Evolutionary conservation across 2,113 vertebrate genomes (phyloP).

Genomic region (Amphiprion ocellaris): DNA sequence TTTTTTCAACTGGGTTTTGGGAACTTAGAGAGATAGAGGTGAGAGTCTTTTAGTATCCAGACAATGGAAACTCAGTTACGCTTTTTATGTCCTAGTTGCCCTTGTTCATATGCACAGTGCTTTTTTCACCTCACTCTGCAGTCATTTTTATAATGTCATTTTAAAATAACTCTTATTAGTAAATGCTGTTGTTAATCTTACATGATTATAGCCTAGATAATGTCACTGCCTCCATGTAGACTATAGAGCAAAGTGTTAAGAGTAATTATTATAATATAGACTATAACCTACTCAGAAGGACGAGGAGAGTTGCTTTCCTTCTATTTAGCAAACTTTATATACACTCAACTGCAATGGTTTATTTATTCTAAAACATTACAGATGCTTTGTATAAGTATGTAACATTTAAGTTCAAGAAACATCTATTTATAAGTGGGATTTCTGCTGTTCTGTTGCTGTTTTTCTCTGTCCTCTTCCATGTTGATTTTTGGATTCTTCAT

Average conservation of each 20-base stretch:
- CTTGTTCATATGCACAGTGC: no score
- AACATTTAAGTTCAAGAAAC: not conserved
- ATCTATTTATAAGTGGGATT: not conserved
- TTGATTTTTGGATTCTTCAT: not conserved
- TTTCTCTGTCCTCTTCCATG: not conserved
- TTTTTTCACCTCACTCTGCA: no score
- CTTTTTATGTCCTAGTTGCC: not conserved
- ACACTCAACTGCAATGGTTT: not conserved
- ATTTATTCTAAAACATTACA: not conserved
- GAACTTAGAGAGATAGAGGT: not conserved
- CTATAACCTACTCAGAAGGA: no score
- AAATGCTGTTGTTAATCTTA: not conserved
- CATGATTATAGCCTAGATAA: not conserved
- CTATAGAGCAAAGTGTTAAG: no score
- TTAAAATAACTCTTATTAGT: no score
- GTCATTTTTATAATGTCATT: no score
- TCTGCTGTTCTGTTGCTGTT: not conserved
- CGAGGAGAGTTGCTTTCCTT: not conserved
- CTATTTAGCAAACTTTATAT: not conserved
- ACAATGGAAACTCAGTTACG: not conserved
- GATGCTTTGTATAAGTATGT: not conserved
- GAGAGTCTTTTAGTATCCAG: not conserved
- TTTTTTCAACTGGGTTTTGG: not conserved
- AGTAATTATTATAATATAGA: no score
- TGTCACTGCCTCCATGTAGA: no score